Conservation (phyloP, 1,140 invertebrate species). For the Sesamia nonagrioides region DNA sequence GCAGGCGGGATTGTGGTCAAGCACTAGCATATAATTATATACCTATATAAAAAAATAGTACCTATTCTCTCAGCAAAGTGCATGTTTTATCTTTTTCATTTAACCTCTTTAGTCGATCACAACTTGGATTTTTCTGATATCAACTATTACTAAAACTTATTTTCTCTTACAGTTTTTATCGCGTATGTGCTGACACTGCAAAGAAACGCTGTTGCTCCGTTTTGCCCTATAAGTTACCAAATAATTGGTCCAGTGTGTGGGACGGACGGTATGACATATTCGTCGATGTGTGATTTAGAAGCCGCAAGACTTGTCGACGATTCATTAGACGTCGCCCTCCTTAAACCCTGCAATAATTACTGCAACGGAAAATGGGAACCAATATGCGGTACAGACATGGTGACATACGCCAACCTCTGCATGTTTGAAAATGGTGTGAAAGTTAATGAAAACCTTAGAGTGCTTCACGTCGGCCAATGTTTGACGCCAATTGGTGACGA, state of each 20-base stretch:
- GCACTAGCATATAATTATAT: no score
- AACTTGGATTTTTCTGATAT: background rate
- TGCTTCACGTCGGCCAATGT: conserved; percentile 29
- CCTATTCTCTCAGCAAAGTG: no score
- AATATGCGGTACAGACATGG: conserved; percentile 43
- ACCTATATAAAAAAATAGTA: no score
- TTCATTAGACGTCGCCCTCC: conserved; percentile 23
- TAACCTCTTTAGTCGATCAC: no score
- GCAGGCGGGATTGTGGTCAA: no score
- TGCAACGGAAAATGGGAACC: conserved; percentile 36
- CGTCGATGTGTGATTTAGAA: conserved; percentile 55
- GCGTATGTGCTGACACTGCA: conserved; percentile 1
- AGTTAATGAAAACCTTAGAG: background rate
- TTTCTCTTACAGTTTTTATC: conserved; percentile 6
- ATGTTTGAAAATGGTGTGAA: conserved; percentile 17
- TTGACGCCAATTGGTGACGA: background rate
- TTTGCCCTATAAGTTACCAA: conserved; percentile 45
- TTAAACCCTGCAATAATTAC: conserved; percentile 35
- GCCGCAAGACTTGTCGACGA: conserved; percentile 19
- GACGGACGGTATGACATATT: conserved; percentile 55
- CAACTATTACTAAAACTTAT: no score
- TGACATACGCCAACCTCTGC: conserved; percentile 37
- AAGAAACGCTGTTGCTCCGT: conserved; percentile 29
- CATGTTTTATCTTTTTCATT: background rate
- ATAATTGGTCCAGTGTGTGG: conserved; percentile 54